A percentile compares a stretch with the other conserved stretches of the same genome.
Conservation (phyloP, 2,113 vertebrate species). For the Takifugu flavidus region DNA sequence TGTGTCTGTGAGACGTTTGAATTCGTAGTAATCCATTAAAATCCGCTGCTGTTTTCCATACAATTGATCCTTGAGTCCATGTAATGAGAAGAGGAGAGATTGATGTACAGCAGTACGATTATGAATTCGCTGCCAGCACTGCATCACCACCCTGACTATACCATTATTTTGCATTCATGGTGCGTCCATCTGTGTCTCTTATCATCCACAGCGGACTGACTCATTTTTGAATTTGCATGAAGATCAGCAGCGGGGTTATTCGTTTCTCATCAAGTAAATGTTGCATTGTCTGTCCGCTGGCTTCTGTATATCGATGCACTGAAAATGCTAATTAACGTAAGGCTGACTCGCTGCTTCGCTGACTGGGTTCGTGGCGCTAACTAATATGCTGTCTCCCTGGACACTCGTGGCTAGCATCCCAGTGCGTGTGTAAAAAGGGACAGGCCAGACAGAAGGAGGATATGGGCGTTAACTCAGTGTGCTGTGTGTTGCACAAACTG, state of each 20-base stretch:
- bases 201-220: constrained; percentile 24
- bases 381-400: constrained; percentile 14
- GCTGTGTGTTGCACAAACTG: background rate
- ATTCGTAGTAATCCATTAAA: constrained; percentile 1
- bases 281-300: constrained; percentile 35
- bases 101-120: constrained; percentile 2
- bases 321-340: constrained; percentile 59
- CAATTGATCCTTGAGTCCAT: no score
- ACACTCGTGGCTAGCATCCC: constrained; percentile 10
- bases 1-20: constrained; percentile 13
- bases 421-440: constrained; percentile 2
- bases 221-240: constrained; percentile 30
- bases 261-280: constrained; percentile 35
- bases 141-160: constrained; percentile 10
- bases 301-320: constrained; percentile 30
- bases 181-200: constrained; percentile 28
- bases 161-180: constrained; percentile 19
- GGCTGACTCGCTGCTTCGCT: constrained; percentile 18
- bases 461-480: background rate
- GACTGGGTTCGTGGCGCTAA: background rate
- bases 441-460: background rate
- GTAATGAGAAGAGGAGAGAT: no score
- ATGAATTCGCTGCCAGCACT: constrained; percentile 17
- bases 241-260: constrained; percentile 24
- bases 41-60: constrained; percentile 19